Evolutionary conservation across 2,888 invertebrate genomes (phyloP).

Genomic region (Timandra comae): DNA sequence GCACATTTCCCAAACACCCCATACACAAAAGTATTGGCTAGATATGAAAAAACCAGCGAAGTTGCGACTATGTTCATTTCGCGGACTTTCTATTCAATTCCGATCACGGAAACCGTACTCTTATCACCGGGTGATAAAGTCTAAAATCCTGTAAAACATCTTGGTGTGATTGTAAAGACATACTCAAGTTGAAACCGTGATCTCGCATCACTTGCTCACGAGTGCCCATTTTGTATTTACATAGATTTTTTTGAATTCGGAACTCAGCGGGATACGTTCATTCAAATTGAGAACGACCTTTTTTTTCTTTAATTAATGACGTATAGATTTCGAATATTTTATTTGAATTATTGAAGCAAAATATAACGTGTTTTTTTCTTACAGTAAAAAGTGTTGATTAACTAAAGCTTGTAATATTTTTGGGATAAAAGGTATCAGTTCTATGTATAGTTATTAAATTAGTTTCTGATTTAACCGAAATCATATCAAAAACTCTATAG

Average conservation of each 20-base stretch:
- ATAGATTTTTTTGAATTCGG: conserved; percentile 38
- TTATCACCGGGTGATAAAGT: conserved; percentile 16
- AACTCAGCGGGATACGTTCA: conserved; percentile 17
- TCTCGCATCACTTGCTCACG: conserved; percentile 63
- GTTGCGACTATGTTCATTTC: conserved; percentile 70
- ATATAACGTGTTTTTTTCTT: too few species aligned
- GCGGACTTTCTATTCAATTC: conserved; percentile 39
- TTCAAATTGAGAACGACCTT: not conserved
- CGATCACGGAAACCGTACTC: conserved; percentile 17
- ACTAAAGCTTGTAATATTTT: too few species aligned
- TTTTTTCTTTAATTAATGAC: too few species aligned
- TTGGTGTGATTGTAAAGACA: conserved; percentile 40
- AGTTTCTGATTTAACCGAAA: too few species aligned
- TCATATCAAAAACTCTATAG: too few species aligned
- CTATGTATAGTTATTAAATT: too few species aligned
- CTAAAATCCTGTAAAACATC: conserved; percentile 16
- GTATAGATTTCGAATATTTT: too few species aligned
- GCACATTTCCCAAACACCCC: conserved; percentile 38
- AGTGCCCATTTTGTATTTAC: conserved; percentile 44
- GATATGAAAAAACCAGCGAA: conserved; percentile 62
- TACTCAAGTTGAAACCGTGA: conserved; percentile 60
- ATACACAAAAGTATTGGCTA: conserved; percentile 59
- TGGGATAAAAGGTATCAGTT: too few species aligned
- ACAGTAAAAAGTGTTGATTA: too few species aligned
- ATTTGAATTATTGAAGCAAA: too few species aligned